phyloP scores from a whole-genome alignment of 2,113 vertebrate genomes.

The Hippolais icterina region DNA sequence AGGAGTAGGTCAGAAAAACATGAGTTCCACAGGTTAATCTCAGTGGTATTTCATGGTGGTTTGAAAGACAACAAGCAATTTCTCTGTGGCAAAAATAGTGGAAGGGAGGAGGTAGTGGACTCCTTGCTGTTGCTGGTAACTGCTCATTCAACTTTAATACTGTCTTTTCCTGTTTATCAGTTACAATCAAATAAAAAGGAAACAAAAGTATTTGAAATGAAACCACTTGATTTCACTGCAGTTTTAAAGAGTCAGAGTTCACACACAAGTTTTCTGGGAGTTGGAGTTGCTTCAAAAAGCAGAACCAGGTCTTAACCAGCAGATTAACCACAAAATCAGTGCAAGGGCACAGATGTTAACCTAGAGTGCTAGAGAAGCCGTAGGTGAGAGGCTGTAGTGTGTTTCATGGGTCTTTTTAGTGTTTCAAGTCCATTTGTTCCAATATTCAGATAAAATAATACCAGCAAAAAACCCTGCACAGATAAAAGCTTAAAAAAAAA shows the following conservation, averaged over 20 bases:
- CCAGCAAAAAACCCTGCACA: background rate
- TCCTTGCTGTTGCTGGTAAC: conserved; percentile 18
- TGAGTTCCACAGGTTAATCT: background rate
- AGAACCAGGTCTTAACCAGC: background rate
- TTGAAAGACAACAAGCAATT: background rate
- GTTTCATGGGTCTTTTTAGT: background rate
- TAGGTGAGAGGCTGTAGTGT: background rate
- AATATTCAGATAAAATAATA: background rate
- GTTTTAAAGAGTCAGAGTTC: conserved; percentile 10
- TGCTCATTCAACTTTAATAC: background rate
- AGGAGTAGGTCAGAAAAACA: background rate
- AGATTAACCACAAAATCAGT: background rate
- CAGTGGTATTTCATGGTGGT: background rate
- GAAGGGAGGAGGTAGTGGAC: background rate
- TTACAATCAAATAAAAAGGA: background rate
- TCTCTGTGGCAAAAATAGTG: background rate
- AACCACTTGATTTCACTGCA: background rate
- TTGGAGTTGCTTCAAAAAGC: background rate
- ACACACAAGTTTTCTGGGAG: background rate
- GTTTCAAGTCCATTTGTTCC: background rate
- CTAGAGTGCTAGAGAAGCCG: background rate
- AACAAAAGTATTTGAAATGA: background rate
- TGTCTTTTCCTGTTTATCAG: conserved; percentile 43
- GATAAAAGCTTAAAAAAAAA: background rate
- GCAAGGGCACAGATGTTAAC: background rate